Evolutionary conservation across 2,888 invertebrate species (phyloP), one percentile per base, ranked within the genome.

Genomic region (Lithosia quadra): DNA sequence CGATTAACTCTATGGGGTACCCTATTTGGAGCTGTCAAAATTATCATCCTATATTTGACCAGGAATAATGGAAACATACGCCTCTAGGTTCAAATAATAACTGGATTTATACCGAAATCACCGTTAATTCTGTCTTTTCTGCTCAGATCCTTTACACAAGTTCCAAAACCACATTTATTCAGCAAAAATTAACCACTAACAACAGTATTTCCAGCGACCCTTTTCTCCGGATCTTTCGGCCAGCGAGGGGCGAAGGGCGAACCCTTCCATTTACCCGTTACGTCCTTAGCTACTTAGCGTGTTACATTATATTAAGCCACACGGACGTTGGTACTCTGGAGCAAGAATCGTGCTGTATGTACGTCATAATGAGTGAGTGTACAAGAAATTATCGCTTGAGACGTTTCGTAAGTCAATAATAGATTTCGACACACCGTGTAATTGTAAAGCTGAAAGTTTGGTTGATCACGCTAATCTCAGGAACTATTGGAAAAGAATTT

Each of bases 181-280:
- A n/a, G 49, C 33, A 63, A 63, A 49, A 63, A 63, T n/a, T 49
- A 49, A 49, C 33, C 21, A n/a, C 62, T 39, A 18, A 63, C 55
- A 63, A 34, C 34, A 53, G 53, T 15, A 36, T n/a, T n/a, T 3
- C 34, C 22, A 15, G 13, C 24, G 64, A 57, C 64, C 64, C 64
- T 57, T 57, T 64, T 65, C n/a, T 65, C 49, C 56, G 58, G 57
- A 58, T 43, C 43, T 33, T 65, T 65, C 58, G 57, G 36, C n/a
- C 64, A 36, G 21, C 24, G 64, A 64, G 39, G 64, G 64, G 43
- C 33, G 65, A 33, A 58, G 28, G 49, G 34, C 22, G 55, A 56
- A 58, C 58, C 58, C 65, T 65, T 58, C 57, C 58, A 49, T 28
- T 28, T 65, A n/a, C 39, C 58, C 39, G 21, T 65, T 58, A 58